Evolutionary conservation across 2,797 vertebrate genomes (phyloP).

Genomic region (Lepilemur septentrionalis): DNA sequence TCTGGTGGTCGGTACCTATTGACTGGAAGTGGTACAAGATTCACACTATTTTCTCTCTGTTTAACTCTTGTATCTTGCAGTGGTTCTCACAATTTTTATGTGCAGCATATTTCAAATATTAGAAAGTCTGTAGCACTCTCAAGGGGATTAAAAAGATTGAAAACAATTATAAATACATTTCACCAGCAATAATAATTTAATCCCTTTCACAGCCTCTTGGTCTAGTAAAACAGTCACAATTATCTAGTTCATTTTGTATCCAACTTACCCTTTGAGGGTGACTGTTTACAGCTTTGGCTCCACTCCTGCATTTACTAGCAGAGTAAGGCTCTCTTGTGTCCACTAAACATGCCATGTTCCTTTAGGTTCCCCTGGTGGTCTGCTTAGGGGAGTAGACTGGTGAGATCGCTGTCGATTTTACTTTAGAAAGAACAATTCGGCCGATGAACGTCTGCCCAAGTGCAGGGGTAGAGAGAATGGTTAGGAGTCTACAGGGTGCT

Average conservation of each 20-base stretch:
- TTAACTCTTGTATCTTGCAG: not conserved
- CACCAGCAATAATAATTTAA: not conserved
- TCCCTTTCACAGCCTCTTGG: not conserved
- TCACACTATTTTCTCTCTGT: constrained; percentile 8
- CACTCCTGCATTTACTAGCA: not conserved
- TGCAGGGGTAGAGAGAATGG: not conserved
- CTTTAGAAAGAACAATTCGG: constrained; percentile 1
- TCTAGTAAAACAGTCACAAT: not conserved
- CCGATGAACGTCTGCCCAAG: not conserved
- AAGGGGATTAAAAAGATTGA: constrained; percentile 77
- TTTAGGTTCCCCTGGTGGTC: not conserved
- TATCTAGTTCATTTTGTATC: not conserved
- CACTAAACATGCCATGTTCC: not conserved
- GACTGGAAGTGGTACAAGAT: not conserved
- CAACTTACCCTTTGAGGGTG: not conserved
- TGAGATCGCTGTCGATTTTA: not conserved
- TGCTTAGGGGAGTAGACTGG: not conserved
- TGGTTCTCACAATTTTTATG: not conserved
- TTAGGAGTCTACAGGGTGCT: not conserved
- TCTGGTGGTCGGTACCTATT: not conserved
- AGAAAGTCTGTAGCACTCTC: constrained; percentile 28
- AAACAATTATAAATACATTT: constrained; percentile 16
- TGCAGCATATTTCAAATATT: constrained; percentile 20
- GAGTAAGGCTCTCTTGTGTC: not conserved
- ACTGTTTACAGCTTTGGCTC: not conserved